phyloP scores from a whole-genome alignment of 2,113 vertebrate genomes.

The Marmota monax region DNA sequence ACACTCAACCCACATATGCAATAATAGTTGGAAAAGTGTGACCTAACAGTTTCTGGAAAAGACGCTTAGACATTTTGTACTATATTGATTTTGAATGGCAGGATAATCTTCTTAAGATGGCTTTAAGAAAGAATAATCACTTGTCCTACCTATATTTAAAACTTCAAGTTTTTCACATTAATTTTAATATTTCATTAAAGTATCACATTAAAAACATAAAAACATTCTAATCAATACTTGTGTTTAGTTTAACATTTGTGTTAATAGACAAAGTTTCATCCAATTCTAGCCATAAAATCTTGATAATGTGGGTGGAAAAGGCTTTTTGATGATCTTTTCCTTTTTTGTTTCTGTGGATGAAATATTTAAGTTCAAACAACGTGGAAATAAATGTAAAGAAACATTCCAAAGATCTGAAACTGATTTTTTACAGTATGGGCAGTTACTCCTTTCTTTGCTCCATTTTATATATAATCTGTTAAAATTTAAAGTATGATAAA shows the following conservation, averaged over 20 bases:
- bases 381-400: constrained; percentile 61
- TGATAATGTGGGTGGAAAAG: neutral
- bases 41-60: constrained; percentile 24
- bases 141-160: neutral
- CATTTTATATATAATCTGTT: constrained; percentile 58
- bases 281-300: constrained; percentile 34
- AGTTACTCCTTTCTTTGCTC: constrained; percentile 58
- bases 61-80: neutral
- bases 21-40: neutral
- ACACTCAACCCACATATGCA: neutral
- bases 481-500: neutral
- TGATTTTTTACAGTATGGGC: constrained; percentile 43
- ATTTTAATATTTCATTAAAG: constrained; percentile 21
- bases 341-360: constrained; percentile 45
- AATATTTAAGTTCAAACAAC: constrained; percentile 48
- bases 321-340: constrained; percentile 44
- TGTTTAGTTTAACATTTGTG: constrained; percentile 31
- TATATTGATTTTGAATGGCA: constrained; percentile 20
- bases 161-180: constrained; percentile 12
- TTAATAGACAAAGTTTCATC: neutral
- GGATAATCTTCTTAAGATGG: neutral
- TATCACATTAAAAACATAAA: constrained; percentile 29
- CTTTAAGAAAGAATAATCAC: neutral
- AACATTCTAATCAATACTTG: neutral
- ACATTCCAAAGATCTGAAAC: constrained; percentile 51